phyloP scores from a whole-genome alignment of 2,113 vertebrate species.

The Thunnus thynnus region DNA sequence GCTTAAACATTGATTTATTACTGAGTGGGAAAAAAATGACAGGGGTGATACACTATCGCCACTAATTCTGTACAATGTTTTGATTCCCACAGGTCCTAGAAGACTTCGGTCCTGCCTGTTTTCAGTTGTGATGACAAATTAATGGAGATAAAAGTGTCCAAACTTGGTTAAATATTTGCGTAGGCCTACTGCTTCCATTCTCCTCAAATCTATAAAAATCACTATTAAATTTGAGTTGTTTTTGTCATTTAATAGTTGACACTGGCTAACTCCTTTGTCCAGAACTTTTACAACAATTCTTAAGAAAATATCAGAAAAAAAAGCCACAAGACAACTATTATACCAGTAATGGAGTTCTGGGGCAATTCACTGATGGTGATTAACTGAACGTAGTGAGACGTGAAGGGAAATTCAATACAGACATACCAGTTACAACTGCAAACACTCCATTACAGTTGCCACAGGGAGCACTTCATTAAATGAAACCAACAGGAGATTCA shows the following conservation, averaged over 20 bases:
- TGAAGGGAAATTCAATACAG: slow-evolving; percentile 62
- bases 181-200: background rate
- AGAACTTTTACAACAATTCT: background rate
- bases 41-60: slow-evolving; percentile 12
- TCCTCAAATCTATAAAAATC: slow-evolving; percentile 17
- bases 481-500: slow-evolving; percentile 68
- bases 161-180: slow-evolving; percentile 32
- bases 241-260: background rate
- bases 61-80: slow-evolving; percentile 31
- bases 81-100: slow-evolving; percentile 25
- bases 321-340: slow-evolving; percentile 32
- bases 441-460: slow-evolving; percentile 69
- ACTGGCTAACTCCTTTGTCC: slow-evolving; percentile 7
- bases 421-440: slow-evolving; percentile 56
- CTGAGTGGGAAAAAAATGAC: background rate
- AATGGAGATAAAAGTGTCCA: slow-evolving; percentile 24
- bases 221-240: background rate
- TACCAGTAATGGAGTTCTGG: slow-evolving; percentile 38
- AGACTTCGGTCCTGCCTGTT: slow-evolving; percentile 1
- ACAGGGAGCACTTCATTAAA: slow-evolving; percentile 74
- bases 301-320: slow-evolving; percentile 19
- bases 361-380: slow-evolving; percentile 54
- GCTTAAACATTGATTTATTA: slow-evolving; percentile 29
- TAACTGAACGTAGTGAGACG: slow-evolving; percentile 52
- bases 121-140: slow-evolving; percentile 10